Evolutionary conservation across 2,113 vertebrate genomes (phyloP).

Genomic region (Chloebia gouldiae): DNA sequence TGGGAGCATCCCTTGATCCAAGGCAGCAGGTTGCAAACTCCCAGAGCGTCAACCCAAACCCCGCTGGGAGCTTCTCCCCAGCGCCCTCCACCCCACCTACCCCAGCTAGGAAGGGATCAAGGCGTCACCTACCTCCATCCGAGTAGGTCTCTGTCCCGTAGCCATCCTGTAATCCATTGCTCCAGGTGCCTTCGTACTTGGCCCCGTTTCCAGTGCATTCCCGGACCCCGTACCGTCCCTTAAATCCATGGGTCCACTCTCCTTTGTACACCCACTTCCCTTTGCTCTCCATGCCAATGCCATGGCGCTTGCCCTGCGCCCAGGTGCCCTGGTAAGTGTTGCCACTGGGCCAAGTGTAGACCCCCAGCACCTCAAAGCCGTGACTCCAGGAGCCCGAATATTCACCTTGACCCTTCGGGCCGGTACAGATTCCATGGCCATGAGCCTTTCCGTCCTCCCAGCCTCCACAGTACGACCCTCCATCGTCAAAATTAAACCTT

Average conservation of each 20-base stretch:
- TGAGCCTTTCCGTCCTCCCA: slow-evolving; percentile 99
- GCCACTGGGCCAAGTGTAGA: slow-evolving; percentile 99
- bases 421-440: slow-evolving; percentile 98
- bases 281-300: slow-evolving; percentile 96
- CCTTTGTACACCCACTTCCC: slow-evolving; percentile 99
- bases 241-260: slow-evolving; percentile 98
- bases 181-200: slow-evolving; percentile 98
- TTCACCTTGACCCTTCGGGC: slow-evolving; percentile 98
- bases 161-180: slow-evolving; percentile 97
- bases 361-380: slow-evolving; percentile 96
- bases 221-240: slow-evolving; percentile 96
- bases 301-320: slow-evolving; percentile 98
- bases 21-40: background rate
- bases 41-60: background rate
- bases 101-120: background rate
- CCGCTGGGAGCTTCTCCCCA: accelerated
- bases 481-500: slow-evolving; percentile 99
- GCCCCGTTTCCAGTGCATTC: slow-evolving; percentile 93
- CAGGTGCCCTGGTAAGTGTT: slow-evolving; percentile 99
- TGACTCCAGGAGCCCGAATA: slow-evolving; percentile 98
- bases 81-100: background rate
- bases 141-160: slow-evolving; percentile 99
- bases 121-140: slow-evolving; percentile 89
- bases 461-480: slow-evolving; percentile 99
- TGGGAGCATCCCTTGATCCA: background rate